phyloP scores from a whole-genome alignment of 2,113 vertebrate genomes.

The Crotalus tigris region DNA sequence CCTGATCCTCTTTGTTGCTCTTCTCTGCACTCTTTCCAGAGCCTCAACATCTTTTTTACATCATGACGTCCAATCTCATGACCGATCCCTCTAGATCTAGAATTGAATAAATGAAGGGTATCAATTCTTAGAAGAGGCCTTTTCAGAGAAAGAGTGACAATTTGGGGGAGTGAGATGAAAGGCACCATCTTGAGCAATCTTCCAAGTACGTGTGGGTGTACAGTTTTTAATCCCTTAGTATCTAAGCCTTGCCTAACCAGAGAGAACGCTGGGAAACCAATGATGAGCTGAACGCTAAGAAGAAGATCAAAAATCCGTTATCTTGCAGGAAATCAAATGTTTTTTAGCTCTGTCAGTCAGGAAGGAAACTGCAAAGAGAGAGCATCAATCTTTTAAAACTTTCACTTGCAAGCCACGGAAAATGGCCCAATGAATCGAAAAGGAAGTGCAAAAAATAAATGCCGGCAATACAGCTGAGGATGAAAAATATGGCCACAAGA shows the following conservation, averaged over 20 bases:
- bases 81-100: neutral
- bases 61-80: neutral
- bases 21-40: no score
- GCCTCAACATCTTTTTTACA: no score
- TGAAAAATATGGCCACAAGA: neutral
- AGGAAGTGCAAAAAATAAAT: constrained; percentile 19
- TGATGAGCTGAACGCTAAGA: neutral
- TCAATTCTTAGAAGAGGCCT: neutral
- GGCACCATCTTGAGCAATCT: neutral
- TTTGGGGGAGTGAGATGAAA: neutral
- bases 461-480: neutral
- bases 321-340: constrained; percentile 39
- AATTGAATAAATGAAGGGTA: neutral
- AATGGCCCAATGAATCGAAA: constrained; percentile 2
- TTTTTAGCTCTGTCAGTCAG: constrained; percentile 22
- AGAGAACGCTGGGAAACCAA: neutral
- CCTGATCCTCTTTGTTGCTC: no score
- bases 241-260: neutral
- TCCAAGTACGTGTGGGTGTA: neutral
- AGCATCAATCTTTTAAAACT: constrained; percentile 5
- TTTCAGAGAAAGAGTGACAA: neutral
- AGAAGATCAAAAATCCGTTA: constrained; percentile 22
- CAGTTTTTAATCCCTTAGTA: neutral
- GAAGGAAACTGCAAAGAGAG: constrained; percentile 51
- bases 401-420: constrained; percentile 6